These are phyloP conservation scores for Philaenus spumarius DNA, from an alignment of 1,140 invertebrate genomes.

Conservation along the genomic window DNA sequence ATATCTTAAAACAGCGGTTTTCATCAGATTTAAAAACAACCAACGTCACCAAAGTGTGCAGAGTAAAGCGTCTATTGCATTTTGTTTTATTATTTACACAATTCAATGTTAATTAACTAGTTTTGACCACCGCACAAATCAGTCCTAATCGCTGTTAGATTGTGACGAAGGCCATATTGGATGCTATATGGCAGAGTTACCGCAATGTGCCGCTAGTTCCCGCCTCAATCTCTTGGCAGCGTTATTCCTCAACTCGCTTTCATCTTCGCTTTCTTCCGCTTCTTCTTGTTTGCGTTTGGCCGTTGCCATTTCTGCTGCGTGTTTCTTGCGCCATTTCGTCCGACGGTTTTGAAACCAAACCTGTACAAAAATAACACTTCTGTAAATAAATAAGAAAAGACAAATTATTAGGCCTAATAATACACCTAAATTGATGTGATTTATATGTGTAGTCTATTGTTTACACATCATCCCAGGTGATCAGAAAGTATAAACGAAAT, in stretches of 20 bases:
- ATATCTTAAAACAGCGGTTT: too few species aligned
- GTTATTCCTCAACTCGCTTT: slow-evolving; percentile 38
- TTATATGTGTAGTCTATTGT: too few species aligned
- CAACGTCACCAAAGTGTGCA: neutral
- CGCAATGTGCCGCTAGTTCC: slow-evolving; percentile 45
- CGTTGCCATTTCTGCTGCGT: slow-evolving; percentile 98
- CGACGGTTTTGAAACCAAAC: slow-evolving; percentile 99
- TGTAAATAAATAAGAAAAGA: neutral
- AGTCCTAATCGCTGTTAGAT: neutral
- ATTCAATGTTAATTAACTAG: neutral
- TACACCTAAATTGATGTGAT: neutral
- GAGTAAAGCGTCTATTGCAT: neutral
- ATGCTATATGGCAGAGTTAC: slow-evolving; percentile 30
- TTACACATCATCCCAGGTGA: neutral
- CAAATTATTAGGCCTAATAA: neutral
- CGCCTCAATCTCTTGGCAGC: slow-evolving; percentile 47
- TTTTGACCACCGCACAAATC: neutral
- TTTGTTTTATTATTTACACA: too few species aligned
- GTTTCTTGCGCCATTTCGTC: slow-evolving; percentile 99
- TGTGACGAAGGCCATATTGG: slow-evolving; percentile 6
- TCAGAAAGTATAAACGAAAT: too few species aligned
- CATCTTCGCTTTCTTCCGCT: slow-evolving; percentile 57
- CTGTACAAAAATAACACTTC: slow-evolving; percentile 51
- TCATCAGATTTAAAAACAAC: too few species aligned
- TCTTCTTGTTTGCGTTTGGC: slow-evolving; percentile 95